Conservation (phyloP, 2,888 invertebrate genomes). For the Sabatieria punctata region DNA sequence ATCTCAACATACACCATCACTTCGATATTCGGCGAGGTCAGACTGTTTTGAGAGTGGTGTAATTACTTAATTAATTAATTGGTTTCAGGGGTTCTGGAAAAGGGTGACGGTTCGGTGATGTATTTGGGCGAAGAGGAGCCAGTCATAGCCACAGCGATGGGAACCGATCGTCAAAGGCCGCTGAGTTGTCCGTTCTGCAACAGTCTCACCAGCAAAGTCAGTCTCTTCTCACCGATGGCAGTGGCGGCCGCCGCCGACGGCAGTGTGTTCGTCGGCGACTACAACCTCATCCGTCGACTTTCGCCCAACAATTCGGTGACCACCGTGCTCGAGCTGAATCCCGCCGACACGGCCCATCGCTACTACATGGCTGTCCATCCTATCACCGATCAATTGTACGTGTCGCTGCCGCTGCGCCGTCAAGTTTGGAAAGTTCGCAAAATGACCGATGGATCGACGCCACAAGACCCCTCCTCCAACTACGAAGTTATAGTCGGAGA, state of each 20-base stretch:
- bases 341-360: constrained; percentile 86
- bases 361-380: constrained; percentile 92
- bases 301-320: constrained; percentile 68
- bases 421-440: constrained; percentile 50
- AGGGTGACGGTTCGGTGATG: constrained; percentile 84
- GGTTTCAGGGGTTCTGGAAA: constrained; percentile 66
- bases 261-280: constrained; percentile 51
- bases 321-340: constrained; percentile 70
- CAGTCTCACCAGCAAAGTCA: constrained; percentile 32
- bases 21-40: constrained; percentile 92
- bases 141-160: constrained; percentile 73
- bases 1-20: constrained; percentile 89
- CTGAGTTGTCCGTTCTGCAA: constrained; percentile 47
- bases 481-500: constrained; percentile 85
- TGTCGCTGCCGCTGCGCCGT: constrained; percentile 84
- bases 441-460: background rate
- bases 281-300: constrained; percentile 43
- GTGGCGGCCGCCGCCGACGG: constrained; percentile 89
- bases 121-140: constrained; percentile 74
- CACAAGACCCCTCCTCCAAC: background rate
- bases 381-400: constrained; percentile 81
- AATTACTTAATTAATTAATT: background rate
- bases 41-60: constrained; percentile 1
- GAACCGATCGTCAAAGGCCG: constrained; percentile 71
- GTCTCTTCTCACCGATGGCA: constrained; percentile 76